Conservation (phyloP, 2,113 vertebrate genomes). For the Thunnus maccoyii region DNA sequence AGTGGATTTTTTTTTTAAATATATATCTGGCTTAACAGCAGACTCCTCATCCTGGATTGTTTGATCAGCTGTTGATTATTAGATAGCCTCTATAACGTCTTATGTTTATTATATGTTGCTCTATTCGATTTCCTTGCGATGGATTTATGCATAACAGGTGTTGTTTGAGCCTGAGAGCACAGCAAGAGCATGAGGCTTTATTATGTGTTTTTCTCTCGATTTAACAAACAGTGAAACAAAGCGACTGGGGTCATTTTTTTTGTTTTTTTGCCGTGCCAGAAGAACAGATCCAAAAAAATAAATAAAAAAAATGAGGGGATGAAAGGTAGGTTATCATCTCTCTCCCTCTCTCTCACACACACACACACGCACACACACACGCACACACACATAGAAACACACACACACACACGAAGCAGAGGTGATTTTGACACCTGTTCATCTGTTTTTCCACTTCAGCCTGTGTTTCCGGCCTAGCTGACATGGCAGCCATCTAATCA, state of each 20-base stretch:
- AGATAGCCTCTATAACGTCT: conserved; percentile 37
- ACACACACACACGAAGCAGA: conserved; percentile 40
- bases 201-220: conserved; percentile 65
- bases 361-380: conserved; percentile 1
- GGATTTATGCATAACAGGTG: conserved; percentile 84
- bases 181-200: conserved; percentile 69
- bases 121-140: conserved; percentile 54
- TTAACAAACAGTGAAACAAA: conserved; percentile 68
- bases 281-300: conserved; percentile 25
- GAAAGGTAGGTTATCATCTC: conserved; percentile 79
- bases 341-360: conserved; percentile 16
- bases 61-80: conserved; percentile 76
- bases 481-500: conserved; percentile 68
- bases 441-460: conserved; percentile 64
- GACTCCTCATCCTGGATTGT: conserved; percentile 55
- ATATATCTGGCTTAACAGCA: conserved; percentile 44
- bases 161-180: conserved; percentile 73
- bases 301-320: conserved; percentile 64
- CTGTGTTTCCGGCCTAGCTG: conserved; percentile 67
- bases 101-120: conserved; percentile 66
- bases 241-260: conserved; percentile 41
- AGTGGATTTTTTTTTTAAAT: conserved; percentile 51
- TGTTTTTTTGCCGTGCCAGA: conserved; percentile 34
- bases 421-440: conserved; percentile 82
- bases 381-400: background rate